Conservation (phyloP, 2,888 invertebrate species). For the Pteria penguin region DNA sequence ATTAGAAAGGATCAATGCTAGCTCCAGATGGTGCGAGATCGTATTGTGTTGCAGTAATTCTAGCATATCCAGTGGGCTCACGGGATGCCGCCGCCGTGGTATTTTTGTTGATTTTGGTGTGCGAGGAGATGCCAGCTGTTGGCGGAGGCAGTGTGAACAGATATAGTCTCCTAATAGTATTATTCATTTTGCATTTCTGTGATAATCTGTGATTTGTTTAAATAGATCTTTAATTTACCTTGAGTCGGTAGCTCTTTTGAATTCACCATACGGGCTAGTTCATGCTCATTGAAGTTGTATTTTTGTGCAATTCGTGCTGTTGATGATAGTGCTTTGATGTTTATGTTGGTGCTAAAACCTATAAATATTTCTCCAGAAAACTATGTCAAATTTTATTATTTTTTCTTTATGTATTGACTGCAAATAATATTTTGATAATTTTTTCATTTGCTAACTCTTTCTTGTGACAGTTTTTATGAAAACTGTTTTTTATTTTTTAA, state of each 20-base stretch:
- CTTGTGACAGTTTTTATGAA: no score
- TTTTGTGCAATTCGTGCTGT: background rate
- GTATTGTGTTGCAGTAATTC: conserved; percentile 33
- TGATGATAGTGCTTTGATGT: background rate
- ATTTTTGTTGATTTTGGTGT: conserved; percentile 30
- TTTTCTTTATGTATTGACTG: no score
- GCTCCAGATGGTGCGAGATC: conserved; percentile 36
- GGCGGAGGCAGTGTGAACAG: no score
- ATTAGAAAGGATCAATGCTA: conserved; percentile 35
- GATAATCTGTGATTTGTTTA: conserved; percentile 24
- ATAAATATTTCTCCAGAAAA: background rate
- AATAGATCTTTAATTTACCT: conserved; percentile 1
- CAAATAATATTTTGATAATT: no score
- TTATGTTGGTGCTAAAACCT: background rate
- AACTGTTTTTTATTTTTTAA: no score
- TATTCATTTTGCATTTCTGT: conserved; percentile 31
- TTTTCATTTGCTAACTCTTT: no score
- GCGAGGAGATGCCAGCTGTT: conserved; percentile 34
- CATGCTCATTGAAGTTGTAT: background rate
- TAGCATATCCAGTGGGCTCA: conserved; percentile 28
- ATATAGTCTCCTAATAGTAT: no score
- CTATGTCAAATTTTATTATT: no score
- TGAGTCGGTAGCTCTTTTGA: conserved; percentile 1
- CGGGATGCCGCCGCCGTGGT: conserved; percentile 22
- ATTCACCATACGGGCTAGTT: background rate